Percentiles rank a stretch among this genome's conserved stretches.
These are phyloP conservation scores for Chloroclysta siterata DNA, from an alignment of 2,888 invertebrate species.

Conservation along the genomic window DNA sequence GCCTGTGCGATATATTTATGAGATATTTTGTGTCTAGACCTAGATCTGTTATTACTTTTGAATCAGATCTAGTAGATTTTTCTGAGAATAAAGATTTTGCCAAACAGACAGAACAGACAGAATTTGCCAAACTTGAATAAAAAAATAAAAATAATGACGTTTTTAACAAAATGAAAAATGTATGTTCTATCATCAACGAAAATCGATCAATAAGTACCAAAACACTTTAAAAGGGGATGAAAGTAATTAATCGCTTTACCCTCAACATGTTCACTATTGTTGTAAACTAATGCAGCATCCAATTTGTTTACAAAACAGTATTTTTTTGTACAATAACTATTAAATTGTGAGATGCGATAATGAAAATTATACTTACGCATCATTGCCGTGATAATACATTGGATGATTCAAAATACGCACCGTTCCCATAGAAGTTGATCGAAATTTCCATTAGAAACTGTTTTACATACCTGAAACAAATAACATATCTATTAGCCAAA, in stretches of 20 bases:
- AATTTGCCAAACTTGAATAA: too few relatives aligned
- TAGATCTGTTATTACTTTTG: too few relatives aligned
- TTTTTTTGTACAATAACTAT: slow-evolving; percentile 9
- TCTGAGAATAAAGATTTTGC: too few relatives aligned
- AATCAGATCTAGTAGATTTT: too few relatives aligned
- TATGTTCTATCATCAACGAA: background rate
- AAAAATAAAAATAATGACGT: background rate
- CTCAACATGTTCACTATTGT: slow-evolving; percentile 46
- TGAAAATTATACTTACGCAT: background rate
- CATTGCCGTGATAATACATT: too few relatives aligned
- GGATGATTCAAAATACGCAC: slow-evolving; percentile 1
- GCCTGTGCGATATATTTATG: too few relatives aligned
- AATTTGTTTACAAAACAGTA: slow-evolving; percentile 19
- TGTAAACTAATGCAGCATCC: slow-evolving; percentile 49
- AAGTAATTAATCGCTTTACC: slow-evolving; percentile 58
- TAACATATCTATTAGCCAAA: slow-evolving; percentile 33
- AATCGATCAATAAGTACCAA: slow-evolving; percentile 28
- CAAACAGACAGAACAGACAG: too few relatives aligned
- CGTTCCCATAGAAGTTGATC: background rate
- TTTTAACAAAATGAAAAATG: background rate
- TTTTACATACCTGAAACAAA: slow-evolving; percentile 50
- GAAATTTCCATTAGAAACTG: background rate
- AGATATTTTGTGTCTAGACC: too few relatives aligned
- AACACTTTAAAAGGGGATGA: slow-evolving; percentile 38
- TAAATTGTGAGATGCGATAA: background rate